Percentiles rank a stretch among this genome's conserved stretches.
Conservation (phyloP, 23 tunicate species). For the Trididemnum clinides region DNA sequence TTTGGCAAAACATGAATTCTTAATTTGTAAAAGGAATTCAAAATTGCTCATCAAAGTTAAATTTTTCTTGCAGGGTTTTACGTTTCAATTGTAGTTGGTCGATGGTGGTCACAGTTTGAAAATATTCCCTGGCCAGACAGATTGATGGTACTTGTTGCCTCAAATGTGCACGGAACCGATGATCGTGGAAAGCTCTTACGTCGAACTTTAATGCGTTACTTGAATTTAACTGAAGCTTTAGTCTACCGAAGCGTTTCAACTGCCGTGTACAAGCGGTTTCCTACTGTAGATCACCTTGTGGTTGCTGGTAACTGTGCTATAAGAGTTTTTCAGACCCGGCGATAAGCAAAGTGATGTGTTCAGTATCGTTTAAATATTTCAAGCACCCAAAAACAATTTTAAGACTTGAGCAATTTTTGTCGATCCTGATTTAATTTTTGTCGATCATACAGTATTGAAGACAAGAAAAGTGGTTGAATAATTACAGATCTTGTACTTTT, state of each 20-base stretch:
- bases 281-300: conserved; percentile 79
- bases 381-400: too few relatives aligned
- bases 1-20: too few relatives aligned
- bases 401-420: too few relatives aligned
- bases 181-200: conserved; percentile 74
- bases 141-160: conserved; percentile 64
- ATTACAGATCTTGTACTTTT: too few relatives aligned
- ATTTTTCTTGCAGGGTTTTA: conserved; percentile 60
- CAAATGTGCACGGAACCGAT: conserved; percentile 81
- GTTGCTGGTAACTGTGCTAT: conserved; percentile 74
- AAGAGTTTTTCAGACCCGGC: too few relatives aligned
- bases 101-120: conserved; percentile 92
- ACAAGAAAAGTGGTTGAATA: too few relatives aligned
- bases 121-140: conserved; percentile 87
- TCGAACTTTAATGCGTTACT: conserved; percentile 69
- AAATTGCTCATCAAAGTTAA: too few relatives aligned
- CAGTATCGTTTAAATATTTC: too few relatives aligned
- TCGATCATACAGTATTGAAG: too few relatives aligned
- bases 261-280: conserved; percentile 86
- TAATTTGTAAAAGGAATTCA: too few relatives aligned
- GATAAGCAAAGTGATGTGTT: too few relatives aligned
- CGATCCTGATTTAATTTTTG: too few relatives aligned
- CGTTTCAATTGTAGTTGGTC: conserved; percentile 80
- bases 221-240: conserved; percentile 66
- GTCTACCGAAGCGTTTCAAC: conserved; percentile 77